These are phyloP conservation scores for Silurus aristotelis DNA, from an alignment of 2,797 vertebrate genomes.

Conservation along the genomic window DNA sequence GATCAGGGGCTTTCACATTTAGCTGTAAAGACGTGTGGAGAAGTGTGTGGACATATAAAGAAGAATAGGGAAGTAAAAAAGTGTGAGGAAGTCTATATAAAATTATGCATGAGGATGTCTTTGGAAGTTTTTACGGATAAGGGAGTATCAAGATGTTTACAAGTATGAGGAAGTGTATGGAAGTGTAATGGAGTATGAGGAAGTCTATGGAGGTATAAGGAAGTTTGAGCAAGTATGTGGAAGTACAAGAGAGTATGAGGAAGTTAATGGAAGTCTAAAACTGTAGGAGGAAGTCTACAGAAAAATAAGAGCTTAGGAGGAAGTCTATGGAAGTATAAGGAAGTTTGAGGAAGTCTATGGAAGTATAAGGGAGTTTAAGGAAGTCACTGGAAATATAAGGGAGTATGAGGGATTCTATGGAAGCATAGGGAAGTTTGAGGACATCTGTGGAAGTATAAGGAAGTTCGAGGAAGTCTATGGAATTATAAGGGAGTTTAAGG, in stretches of 20 bases:
- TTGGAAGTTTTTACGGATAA: too few species aligned
- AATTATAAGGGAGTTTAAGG: not conserved
- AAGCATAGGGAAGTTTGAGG: too few species aligned
- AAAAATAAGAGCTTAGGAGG: not conserved
- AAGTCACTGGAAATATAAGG: not conserved
- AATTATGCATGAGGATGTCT: not conserved
- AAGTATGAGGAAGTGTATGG: not conserved
- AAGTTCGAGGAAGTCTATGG: not conserved
- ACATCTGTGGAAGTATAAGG: not conserved
- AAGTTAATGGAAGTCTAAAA: not conserved
- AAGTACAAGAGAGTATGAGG: too few species aligned
- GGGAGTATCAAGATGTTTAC: too few species aligned
- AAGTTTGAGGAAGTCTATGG: not conserved
- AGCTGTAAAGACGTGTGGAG: not conserved
- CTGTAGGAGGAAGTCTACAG: not conserved
- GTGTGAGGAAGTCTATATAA: not conserved
- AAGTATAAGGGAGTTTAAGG: too few species aligned
- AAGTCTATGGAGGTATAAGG: not conserved
- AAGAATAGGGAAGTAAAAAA: not conserved
- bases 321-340: not conserved
- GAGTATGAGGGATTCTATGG: too few species aligned
- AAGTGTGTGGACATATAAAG: too few species aligned
- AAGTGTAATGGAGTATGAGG: not conserved
- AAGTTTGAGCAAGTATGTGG: not conserved
- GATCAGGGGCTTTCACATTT: not conserved